Conservation (phyloP, 2,888 invertebrate species). For the Alloscopus bannaensis region DNA sequence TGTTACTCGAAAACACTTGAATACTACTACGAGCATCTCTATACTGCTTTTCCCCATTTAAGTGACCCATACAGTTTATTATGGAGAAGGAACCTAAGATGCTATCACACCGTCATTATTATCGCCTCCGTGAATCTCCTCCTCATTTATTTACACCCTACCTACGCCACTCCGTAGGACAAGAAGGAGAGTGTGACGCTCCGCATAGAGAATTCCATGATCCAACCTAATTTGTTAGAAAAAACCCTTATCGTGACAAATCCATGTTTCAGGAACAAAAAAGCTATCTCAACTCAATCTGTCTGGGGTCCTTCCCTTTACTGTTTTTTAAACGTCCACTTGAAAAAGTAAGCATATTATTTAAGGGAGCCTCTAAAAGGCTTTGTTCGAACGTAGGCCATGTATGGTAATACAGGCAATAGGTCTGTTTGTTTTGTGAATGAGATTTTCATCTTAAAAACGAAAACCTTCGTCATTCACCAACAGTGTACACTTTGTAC, state of each 20-base stretch:
- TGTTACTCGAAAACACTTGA: too few relatives aligned
- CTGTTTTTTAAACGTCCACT: conserved; percentile 32
- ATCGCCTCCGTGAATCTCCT: conserved; percentile 68
- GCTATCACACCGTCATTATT: conserved; percentile 56
- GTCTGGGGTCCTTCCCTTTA: conserved; percentile 21
- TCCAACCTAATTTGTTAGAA: conserved; percentile 56
- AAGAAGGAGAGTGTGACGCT: conserved; percentile 30
- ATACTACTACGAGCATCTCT: too few relatives aligned
- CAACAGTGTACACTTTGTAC: not conserved
- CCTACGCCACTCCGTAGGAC: conserved; percentile 59
- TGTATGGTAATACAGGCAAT: conserved; percentile 21
- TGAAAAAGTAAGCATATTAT: not conserved
- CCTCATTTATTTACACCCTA: conserved; percentile 62
- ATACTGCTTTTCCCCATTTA: too few relatives aligned
- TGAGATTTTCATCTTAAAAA: conserved; percentile 36
- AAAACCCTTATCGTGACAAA: conserved; percentile 29
- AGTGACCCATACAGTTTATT: too few relatives aligned
- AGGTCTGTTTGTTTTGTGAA: conserved; percentile 25
- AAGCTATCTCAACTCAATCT: conserved; percentile 44
- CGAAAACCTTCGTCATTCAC: conserved; percentile 21
- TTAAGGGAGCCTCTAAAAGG: conserved; percentile 6
- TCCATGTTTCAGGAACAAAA: conserved; percentile 1
- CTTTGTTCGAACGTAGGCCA: not conserved
- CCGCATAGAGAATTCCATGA: not conserved
- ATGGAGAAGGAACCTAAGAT: conserved; percentile 36